Percentiles rank a stretch among this genome's conserved stretches.
These are phyloP conservation scores for Pleuronectes platessa DNA, from an alignment of 2,113 vertebrate species.

Conservation along the genomic window DNA sequence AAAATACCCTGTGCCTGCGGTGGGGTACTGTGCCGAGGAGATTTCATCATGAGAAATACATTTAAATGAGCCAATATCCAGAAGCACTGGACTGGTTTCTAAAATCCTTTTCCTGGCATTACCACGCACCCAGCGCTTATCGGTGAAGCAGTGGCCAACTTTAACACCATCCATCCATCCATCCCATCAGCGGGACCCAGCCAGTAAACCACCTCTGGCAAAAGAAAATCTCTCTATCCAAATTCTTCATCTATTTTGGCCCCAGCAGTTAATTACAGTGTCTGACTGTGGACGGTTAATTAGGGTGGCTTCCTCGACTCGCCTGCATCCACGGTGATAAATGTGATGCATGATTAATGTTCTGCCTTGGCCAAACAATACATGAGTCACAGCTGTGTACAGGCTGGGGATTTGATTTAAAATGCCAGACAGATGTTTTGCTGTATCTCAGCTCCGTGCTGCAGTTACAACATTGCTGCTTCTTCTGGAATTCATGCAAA, in stretches of 20 bases:
- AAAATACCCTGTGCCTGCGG: slow-evolving; percentile 14
- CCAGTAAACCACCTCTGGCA: slow-evolving; percentile 48
- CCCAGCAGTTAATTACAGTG: slow-evolving; percentile 66
- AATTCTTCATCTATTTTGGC: slow-evolving; percentile 34
- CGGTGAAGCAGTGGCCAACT: slow-evolving; percentile 48
- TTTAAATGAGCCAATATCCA: slow-evolving; percentile 49
- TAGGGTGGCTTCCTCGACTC: slow-evolving; percentile 49
- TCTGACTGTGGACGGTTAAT: slow-evolving; percentile 62
- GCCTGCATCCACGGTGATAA: slow-evolving; percentile 65
- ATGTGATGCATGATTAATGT: slow-evolving; percentile 67
- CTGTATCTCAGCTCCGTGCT: slow-evolving; percentile 10
- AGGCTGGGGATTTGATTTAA: slow-evolving; percentile 30
- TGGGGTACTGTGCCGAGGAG: slow-evolving; percentile 5
- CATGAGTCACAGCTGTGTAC: slow-evolving; percentile 42
- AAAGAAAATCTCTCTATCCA: slow-evolving; percentile 55
- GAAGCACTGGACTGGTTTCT: slow-evolving; percentile 33
- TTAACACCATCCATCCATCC: slow-evolving; percentile 28
- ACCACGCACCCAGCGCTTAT: slow-evolving; percentile 51
- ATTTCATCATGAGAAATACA: slow-evolving; percentile 11
- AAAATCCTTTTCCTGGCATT: slow-evolving; percentile 22
- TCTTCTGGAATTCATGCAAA: slow-evolving; percentile 26
- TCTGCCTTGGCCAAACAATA: slow-evolving; percentile 39
- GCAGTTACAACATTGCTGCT: slow-evolving; percentile 26
- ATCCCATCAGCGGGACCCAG: slow-evolving; percentile 20
- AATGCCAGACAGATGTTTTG: slow-evolving; percentile 40